phyloP scores from a whole-genome alignment of 2,888 invertebrate genomes.

The Latrodectus hesperus region DNA sequence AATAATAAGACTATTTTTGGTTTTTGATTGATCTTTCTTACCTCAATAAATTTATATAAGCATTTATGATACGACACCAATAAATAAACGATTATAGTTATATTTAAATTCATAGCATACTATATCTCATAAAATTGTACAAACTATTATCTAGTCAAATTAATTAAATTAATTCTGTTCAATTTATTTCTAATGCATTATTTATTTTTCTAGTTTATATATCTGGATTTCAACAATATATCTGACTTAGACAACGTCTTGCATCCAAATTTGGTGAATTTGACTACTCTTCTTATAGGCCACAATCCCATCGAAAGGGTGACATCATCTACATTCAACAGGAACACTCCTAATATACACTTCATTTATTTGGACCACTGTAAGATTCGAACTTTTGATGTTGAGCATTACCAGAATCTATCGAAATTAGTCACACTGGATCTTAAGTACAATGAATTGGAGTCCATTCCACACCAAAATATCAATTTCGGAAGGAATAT shows the following conservation, averaged over 20 bases:
- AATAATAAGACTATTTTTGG: too few relatives aligned
- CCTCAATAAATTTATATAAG: too few relatives aligned
- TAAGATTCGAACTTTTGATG: slow-evolving; percentile 22
- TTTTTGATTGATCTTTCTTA: too few relatives aligned
- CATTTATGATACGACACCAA: too few relatives aligned
- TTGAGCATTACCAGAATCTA: slow-evolving; percentile 4
- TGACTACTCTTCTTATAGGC: slow-evolving; percentile 41
- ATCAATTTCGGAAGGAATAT: slow-evolving; percentile 8
- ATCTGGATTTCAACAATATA: slow-evolving; percentile 53
- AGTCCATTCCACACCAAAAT: slow-evolving; percentile 21
- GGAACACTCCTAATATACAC: slow-evolving; percentile 4
- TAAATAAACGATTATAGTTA: too few relatives aligned
- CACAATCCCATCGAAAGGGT: slow-evolving; percentile 31
- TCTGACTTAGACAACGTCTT: slow-evolving; percentile 37
- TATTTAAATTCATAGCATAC: too few relatives aligned
- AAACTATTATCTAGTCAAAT: neutral
- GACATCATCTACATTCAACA: slow-evolving; percentile 23
- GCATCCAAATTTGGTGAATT: slow-evolving; percentile 8
- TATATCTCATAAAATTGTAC: neutral
- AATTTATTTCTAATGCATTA: neutral
- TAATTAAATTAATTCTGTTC: neutral
- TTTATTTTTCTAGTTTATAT: slow-evolving; percentile 45
- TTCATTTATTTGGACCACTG: slow-evolving; percentile 57
- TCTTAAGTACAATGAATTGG: slow-evolving; percentile 40
- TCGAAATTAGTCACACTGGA: slow-evolving; percentile 9